Evolutionary conservation across 2,797 vertebrate species (phyloP), one percentile per base, ranked within the genome.

Genomic region (Acrossocheilus wenchowensis): DNA sequence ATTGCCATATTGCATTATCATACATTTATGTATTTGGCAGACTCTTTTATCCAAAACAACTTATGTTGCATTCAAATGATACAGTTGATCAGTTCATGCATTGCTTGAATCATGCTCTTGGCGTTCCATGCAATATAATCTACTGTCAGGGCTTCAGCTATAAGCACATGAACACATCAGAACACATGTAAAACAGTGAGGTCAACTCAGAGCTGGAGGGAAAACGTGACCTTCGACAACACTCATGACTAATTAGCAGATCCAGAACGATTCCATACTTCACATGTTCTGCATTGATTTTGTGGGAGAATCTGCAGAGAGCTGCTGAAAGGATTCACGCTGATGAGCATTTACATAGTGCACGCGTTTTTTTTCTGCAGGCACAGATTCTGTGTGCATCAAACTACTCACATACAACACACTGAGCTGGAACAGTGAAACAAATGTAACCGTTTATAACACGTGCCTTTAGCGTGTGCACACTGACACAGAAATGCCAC

Each of bases 401-500:
- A 7, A 50, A 19, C n/a, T 30, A 19, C 7, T 30, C 15, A 19
- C 2, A 10, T 8, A 6, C 17, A 19, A 19, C 43, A 17, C 45
- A 75, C 72, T 19, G 72, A 52, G 45, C 45, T 11, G 45, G 30
- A 52, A 50, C 72, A 75, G 26, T 2, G 5, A 75, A 34, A 21
- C 5, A 6, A 15, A 74, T 50, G n/a, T 74, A 34, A 74, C n/a
- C 4, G 2, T 30, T 30, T 6, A 17, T 34, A 52, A 50, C n/a
- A 48, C 30, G n/a, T 30, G 45, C 72, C 72, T 19, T 74, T 19
- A 50, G 72, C 73, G 34, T 77, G 73, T 77, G 73, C 73, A 36
- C 17, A 77, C 48, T 77, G 48, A 77, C 48, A 77, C 73, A 52
- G 73, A 77, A 77, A 52, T 21, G 73, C 26, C 73, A 52, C 15